Evolutionary conservation across 2,888 invertebrate genomes (phyloP).

Genomic region (Pachymerium ferrugineum): DNA sequence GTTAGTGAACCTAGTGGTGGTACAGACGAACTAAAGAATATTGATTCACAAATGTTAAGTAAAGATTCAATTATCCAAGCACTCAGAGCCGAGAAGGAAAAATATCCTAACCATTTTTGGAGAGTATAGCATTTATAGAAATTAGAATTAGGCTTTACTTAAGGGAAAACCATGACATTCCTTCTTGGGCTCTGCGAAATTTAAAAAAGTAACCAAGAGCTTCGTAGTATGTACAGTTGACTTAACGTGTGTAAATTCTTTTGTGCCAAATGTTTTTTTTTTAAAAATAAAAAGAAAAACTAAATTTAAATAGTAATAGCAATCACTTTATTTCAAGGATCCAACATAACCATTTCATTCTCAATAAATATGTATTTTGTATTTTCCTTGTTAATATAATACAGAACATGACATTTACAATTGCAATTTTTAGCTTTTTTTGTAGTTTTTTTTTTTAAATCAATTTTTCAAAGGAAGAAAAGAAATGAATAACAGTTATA

Average conservation of each 20-base stretch:
- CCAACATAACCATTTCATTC: slow-evolving; percentile 28
- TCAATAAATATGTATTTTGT: slow-evolving; percentile 17
- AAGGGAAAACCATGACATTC: not conserved
- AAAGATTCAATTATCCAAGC: slow-evolving; percentile 62
- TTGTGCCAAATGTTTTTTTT: not conserved
- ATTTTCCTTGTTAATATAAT: slow-evolving; percentile 29
- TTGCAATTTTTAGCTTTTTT: not conserved
- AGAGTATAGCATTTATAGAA: slow-evolving; percentile 29
- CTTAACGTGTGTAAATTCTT: not conserved
- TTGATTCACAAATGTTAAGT: slow-evolving; percentile 63
- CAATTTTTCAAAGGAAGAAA: not conserved
- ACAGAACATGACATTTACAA: slow-evolving; percentile 33
- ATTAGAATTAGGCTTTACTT: not conserved
- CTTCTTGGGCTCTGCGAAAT: not conserved
- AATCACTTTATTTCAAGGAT: slow-evolving; percentile 16
- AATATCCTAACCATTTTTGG: slow-evolving; percentile 68
- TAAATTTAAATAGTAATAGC: not conserved
- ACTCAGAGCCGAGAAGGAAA: slow-evolving; percentile 68
- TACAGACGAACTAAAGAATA: slow-evolving; percentile 67
- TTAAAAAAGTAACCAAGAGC: not conserved
- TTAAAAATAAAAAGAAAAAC: not conserved
- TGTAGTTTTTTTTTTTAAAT: not conserved
- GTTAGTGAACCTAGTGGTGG: slow-evolving; percentile 46
- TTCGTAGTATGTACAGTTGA: not conserved
- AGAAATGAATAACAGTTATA: slow-evolving; percentile 12